phyloP scores from a whole-genome alignment of 2,797 vertebrate species.

The Siniperca scherzeri region DNA sequence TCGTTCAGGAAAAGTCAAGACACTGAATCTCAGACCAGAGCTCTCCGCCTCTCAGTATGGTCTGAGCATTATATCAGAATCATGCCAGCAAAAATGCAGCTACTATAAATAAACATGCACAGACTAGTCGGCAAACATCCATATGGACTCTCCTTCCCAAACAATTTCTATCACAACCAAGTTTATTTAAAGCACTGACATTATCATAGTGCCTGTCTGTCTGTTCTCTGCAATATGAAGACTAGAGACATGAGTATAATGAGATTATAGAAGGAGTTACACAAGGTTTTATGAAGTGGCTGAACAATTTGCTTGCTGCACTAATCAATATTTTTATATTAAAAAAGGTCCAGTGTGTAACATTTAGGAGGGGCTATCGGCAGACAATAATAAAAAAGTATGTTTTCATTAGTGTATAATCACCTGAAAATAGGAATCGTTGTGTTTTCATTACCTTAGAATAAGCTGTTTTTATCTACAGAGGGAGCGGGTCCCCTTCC shows the following conservation, averaged over 20 bases:
- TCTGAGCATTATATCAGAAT: not conserved
- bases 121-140: not conserved
- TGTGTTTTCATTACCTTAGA: no score
- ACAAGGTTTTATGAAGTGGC: conserved; percentile 24
- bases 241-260: not conserved
- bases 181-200: conserved; percentile 13
- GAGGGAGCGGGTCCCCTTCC: no score
- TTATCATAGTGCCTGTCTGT: conserved; percentile 4
- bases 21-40: conserved; percentile 11
- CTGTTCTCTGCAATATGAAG: not conserved
- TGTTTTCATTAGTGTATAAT: no score
- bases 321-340: conserved; percentile 5
- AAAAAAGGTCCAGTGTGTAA: no score
- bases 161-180: not conserved
- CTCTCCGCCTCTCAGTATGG: not conserved
- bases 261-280: conserved; percentile 30
- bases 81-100: not conserved
- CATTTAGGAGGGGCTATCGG: no score
- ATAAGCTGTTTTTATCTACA: no score
- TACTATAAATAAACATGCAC: conserved; percentile 3
- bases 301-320: not conserved
- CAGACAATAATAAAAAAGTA: no score
- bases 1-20: conserved; percentile 10
- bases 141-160: conserved; percentile 4
- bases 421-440: no score